Percentiles rank a stretch among this genome's conserved stretches.
These are phyloP conservation scores for Falco novaeseelandiae DNA, from an alignment of 2,797 vertebrate genomes.

Conservation along the genomic window DNA sequence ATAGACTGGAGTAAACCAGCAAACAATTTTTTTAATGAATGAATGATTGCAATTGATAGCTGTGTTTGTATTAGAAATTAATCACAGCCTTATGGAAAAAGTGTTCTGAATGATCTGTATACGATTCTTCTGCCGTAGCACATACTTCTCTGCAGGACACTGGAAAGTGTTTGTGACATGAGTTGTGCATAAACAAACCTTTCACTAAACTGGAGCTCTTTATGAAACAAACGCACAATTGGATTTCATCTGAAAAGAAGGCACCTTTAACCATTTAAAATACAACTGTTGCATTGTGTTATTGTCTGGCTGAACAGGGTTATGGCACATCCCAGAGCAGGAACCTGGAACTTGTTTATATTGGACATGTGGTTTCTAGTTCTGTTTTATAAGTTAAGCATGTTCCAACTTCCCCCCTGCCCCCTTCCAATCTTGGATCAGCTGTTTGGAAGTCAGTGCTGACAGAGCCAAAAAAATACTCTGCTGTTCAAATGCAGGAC, in stretches of 20 bases:
- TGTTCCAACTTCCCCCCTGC: conserved; percentile 18
- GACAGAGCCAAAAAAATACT: conserved; percentile 18
- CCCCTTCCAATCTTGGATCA: conserved; percentile 46
- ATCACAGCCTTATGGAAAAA: not conserved
- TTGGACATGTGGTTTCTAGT: conserved; percentile 55
- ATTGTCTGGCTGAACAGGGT: conserved; percentile 36
- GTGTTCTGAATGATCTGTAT: not conserved
- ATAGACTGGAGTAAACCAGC: not conserved
- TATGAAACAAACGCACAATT: not conserved
- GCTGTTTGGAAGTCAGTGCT: conserved; percentile 56
- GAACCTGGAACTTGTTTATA: conserved; percentile 44
- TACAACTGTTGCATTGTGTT: not conserved
- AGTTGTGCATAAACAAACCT: not conserved
- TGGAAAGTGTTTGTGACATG: not conserved
- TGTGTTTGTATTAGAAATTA: not conserved
- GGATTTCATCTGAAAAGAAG: not conserved
- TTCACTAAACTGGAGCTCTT: not conserved
- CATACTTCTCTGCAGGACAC: not conserved
- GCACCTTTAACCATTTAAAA: not conserved
- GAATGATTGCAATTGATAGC: not conserved
- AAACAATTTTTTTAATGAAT: not conserved
- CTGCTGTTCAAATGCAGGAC: conserved; percentile 31
- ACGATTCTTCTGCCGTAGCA: not conserved
- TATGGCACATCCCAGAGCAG: conserved; percentile 27
- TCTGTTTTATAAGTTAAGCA: conserved; percentile 66